These are phyloP conservation scores for Lysandra bellargus DNA, from an alignment of 2,888 invertebrate genomes.

Conservation along the genomic window DNA sequence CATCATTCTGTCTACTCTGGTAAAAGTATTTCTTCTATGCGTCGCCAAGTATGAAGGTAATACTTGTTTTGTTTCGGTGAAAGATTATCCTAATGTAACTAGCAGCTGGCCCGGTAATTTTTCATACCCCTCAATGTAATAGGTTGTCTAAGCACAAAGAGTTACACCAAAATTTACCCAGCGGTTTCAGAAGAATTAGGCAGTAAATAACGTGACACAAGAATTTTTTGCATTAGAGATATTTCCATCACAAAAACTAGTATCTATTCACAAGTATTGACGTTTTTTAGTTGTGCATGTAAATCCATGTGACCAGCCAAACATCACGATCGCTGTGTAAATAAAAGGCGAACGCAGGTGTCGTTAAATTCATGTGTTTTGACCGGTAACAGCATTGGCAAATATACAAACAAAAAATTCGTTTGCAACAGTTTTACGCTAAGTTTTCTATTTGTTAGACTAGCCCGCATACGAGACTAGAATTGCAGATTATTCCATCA, in stretches of 20 bases:
- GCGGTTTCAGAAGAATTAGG: too few relatives aligned
- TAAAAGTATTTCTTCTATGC: too few relatives aligned
- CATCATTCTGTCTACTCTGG: too few relatives aligned
- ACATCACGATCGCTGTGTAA: conserved; percentile 17
- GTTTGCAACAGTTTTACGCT: not conserved
- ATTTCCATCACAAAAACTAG: not conserved
- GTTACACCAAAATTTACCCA: too few relatives aligned
- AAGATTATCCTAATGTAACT: too few relatives aligned
- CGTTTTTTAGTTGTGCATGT: conserved; percentile 14
- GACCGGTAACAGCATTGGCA: conserved; percentile 13
- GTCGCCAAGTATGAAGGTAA: too few relatives aligned
- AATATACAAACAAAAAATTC: conserved; percentile 27
- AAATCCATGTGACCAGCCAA: conserved; percentile 14
- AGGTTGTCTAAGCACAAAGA: too few relatives aligned
- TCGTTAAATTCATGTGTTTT: conserved; percentile 27
- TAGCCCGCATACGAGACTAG: not conserved
- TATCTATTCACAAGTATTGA: not conserved
- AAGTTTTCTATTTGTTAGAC: not conserved
- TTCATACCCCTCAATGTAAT: too few relatives aligned
- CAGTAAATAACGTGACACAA: too few relatives aligned
- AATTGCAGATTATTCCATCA: not conserved
- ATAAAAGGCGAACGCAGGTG: conserved; percentile 27
- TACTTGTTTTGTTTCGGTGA: too few relatives aligned
- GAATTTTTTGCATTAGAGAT: not conserved
- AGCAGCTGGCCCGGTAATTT: too few relatives aligned